Evolutionary conservation across 1,140 invertebrate species (phyloP).

Genomic region (Drosophila lacertosa): DNA sequence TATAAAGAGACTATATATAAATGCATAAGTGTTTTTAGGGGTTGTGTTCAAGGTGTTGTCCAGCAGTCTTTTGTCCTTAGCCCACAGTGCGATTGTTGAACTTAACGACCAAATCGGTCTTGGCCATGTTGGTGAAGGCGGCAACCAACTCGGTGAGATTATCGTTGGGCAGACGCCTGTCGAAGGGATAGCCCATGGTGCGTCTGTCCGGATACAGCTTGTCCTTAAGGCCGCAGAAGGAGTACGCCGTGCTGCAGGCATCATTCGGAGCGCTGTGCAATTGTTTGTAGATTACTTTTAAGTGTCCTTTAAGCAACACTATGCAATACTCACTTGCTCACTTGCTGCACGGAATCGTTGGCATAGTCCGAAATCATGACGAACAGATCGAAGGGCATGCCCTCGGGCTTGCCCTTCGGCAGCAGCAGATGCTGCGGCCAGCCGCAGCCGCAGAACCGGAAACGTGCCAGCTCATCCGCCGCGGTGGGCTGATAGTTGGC

Average conservation of each 20-base stretch:
- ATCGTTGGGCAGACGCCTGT: constrained; percentile 86
- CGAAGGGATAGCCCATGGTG: constrained; percentile 90
- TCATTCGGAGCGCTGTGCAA: constrained; percentile 52
- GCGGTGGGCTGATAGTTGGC: constrained; percentile 65
- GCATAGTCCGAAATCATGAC: constrained; percentile 85
- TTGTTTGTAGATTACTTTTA: constrained; percentile 11
- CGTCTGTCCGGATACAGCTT: constrained; percentile 88
- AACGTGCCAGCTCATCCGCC: constrained; percentile 72
- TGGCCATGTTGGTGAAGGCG: constrained; percentile 85
- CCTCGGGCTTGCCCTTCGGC: constrained; percentile 84
- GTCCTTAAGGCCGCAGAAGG: constrained; percentile 89
- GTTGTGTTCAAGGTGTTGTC: constrained; percentile 5
- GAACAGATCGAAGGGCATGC: constrained; percentile 84
- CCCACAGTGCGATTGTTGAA: constrained; percentile 62
- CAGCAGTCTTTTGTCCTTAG: constrained; percentile 34
- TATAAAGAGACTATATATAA: constrained; percentile 3
- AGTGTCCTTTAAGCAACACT: background rate
- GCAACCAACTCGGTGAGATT: constrained; percentile 86
- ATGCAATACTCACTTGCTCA: constrained; percentile 64
- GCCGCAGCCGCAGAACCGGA: constrained; percentile 86
- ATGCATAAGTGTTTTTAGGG: background rate
- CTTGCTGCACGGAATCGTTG: constrained; percentile 86
- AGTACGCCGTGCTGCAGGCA: constrained; percentile 87
- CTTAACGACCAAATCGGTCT: constrained; percentile 85
- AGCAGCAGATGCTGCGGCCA: constrained; percentile 86